Conservation (phyloP, 1,140 invertebrate species). For the Brachionus asplanchnoidis region DNA sequence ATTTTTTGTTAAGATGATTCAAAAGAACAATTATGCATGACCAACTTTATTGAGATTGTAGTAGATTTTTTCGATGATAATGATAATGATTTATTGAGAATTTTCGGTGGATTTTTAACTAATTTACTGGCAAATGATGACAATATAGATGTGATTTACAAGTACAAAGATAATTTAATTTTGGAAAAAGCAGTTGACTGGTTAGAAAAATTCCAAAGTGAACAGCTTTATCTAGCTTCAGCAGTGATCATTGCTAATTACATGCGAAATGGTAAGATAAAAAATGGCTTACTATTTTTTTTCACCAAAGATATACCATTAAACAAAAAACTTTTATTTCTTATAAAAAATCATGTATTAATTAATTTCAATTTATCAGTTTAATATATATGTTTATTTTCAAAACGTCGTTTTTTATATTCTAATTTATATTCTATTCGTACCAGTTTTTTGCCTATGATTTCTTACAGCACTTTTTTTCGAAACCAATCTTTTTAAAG, state of each 20-base stretch:
- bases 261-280: background rate
- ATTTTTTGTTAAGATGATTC: background rate
- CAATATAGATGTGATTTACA: conserved; percentile 1
- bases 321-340: too few relatives aligned
- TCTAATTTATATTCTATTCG: too few relatives aligned
- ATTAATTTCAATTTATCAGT: too few relatives aligned
- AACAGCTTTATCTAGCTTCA: background rate
- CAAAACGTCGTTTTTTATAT: too few relatives aligned
- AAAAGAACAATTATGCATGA: conserved; percentile 6
- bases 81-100: background rate
- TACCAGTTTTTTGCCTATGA: too few relatives aligned
- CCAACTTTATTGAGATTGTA: background rate
- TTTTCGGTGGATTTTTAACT: conserved; percentile 6
- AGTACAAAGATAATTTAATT: conserved; percentile 20
- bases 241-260: conserved; percentile 40
- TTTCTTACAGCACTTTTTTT: too few relatives aligned
- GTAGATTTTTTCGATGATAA: background rate
- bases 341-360: too few relatives aligned
- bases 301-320: background rate
- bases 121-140: conserved; percentile 19
- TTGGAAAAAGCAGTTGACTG: conserved; percentile 2
- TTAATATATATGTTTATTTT: too few relatives aligned
- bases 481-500: too few relatives aligned
- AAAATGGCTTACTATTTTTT: background rate
- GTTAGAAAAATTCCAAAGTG: background rate